Percentiles rank a stretch among this genome's conserved stretches.
These are phyloP conservation scores for Halcyon badia DNA, from an alignment of 2,797 vertebrate genomes.

Conservation along the genomic window DNA sequence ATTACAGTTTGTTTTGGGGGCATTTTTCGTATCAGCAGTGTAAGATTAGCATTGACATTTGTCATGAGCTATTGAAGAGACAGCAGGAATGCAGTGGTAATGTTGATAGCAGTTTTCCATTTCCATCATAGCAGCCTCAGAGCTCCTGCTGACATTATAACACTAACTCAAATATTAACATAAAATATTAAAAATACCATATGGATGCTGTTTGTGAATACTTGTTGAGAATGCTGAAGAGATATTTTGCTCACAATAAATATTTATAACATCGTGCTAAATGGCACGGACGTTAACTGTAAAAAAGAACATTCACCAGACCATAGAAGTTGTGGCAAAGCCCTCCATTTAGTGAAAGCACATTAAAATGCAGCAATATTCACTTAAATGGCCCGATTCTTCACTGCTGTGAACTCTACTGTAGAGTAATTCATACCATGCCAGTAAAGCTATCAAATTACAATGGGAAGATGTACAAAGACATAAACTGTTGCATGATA, in stretches of 20 bases:
- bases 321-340: not conserved
- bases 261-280: constrained; percentile 46
- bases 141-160: constrained; percentile 55
- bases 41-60: constrained; percentile 58
- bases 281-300: not conserved
- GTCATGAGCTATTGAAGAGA: constrained; percentile 35
- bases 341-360: not conserved
- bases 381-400: not conserved
- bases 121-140: constrained; percentile 38
- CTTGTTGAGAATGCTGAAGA: constrained; percentile 46
- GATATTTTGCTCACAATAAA: constrained; percentile 23
- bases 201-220: constrained; percentile 44
- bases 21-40: constrained; percentile 35
- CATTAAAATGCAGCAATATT: not conserved
- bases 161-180: constrained; percentile 70
- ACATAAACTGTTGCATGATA: not conserved
- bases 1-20: constrained; percentile 17
- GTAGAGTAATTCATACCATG: not conserved
- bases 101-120: constrained; percentile 25
- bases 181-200: constrained; percentile 73
- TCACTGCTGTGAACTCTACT: not conserved
- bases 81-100: constrained; percentile 33
- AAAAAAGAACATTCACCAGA: constrained; percentile 4
- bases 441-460: not conserved
- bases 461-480: not conserved